These are phyloP conservation scores for Coracias cyanogaster DNA, from an alignment of 2,797 vertebrate genomes.

Conservation along the genomic window DNA sequence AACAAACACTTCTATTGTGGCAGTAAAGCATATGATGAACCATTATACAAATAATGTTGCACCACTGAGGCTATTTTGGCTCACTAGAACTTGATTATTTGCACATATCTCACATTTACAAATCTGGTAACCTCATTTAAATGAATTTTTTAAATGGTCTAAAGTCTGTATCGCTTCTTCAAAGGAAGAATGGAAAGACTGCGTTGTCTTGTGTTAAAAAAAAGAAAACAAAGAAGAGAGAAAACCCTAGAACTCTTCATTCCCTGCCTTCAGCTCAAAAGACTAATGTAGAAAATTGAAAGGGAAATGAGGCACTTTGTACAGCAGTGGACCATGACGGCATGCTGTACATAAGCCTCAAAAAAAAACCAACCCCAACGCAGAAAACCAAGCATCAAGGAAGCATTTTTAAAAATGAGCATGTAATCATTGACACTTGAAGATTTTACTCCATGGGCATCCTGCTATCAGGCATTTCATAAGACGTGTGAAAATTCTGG, in stretches of 20 bases:
- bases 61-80: not conserved
- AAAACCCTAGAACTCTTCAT: not conserved
- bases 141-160: not conserved
- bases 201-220: not conserved
- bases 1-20: not conserved
- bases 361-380: not conserved
- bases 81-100: not conserved
- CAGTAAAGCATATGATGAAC: not conserved
- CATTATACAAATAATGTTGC: not conserved
- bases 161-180: not conserved
- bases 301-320: not conserved
- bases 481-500: not conserved
- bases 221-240: not conserved
- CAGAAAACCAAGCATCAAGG: not conserved
- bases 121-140: not conserved
- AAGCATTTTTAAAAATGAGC: slow-evolving; percentile 15
- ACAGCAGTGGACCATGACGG: not conserved
- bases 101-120: accelerated
- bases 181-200: not conserved
- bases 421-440: not conserved
- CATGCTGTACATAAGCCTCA: not conserved
- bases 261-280: not conserved
- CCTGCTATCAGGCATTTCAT: not conserved
- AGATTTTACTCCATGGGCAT: slow-evolving; percentile 6
- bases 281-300: not conserved